A percentile compares a stretch with the other conserved stretches of the same genome.
phyloP scores from a whole-genome alignment of 2,113 vertebrate genomes.

The Cervus canadensis region DNA sequence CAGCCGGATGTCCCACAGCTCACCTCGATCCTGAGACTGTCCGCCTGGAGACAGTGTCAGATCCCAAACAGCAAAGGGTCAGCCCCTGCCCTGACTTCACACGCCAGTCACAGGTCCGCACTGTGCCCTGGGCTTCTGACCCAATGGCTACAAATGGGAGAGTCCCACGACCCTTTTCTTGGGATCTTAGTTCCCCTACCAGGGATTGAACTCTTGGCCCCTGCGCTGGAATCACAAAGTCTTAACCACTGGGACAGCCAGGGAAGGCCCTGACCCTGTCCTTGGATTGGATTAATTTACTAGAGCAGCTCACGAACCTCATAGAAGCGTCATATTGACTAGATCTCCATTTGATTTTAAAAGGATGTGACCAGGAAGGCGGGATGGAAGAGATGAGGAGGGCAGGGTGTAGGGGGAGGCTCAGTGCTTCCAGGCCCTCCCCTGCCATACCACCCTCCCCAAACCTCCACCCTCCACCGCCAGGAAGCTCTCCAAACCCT shows the following conservation, averaged over 20 bases:
- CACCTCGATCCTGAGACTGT: background rate
- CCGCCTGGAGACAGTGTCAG: background rate
- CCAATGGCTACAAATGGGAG: background rate
- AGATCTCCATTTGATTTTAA: background rate
- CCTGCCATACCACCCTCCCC: background rate
- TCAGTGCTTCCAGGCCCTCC: background rate
- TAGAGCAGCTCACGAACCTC: background rate
- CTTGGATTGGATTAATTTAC: background rate
- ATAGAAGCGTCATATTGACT: background rate
- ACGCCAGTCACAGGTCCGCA: background rate
- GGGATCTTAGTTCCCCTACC: background rate
- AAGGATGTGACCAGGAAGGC: background rate
- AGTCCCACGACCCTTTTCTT: background rate
- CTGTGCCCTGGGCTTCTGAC: background rate
- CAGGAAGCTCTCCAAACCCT: background rate
- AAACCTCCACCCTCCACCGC: fast-evolving
- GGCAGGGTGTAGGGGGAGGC: no score
- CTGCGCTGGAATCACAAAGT: background rate
- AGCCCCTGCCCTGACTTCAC: background rate
- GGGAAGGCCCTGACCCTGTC: background rate
- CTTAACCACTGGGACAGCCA: background rate
- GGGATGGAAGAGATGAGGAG: no score
- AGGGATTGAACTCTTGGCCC: background rate
- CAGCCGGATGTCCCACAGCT: background rate
- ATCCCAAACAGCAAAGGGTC: no score